Base-by-base conservation (phyloP, 2,113 vertebrate species). In the Dicerorhinus sumatrensis region DNA sequence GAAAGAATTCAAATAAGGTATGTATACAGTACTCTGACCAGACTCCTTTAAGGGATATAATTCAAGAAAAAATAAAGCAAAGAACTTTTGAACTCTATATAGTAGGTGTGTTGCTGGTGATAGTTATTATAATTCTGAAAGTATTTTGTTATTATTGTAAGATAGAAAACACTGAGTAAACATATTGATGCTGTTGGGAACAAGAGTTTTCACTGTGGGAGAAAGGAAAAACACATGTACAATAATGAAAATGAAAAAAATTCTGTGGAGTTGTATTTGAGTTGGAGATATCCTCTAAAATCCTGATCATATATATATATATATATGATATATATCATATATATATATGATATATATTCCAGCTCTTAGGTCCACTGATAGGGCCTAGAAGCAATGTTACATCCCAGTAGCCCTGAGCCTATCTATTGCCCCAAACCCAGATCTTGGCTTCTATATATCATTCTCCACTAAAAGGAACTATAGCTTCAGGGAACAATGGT, bases 1-100 rank as follows among this genome's bases (percentile, higher is more conserved):
- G 20, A 83, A 88, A 93, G 0, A 96, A 76, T 96, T 83, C 85
- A 83, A 54, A 51, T 92, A 69, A 60, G 29, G 39, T 33, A 82
- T 51, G 51, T 51, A 20, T 69, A 29, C 20, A 82, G 33, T 88
- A 33, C 9, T 82, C 31, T 75, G 31, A 60, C 17, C 23, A 25
- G 60, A 58, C 21, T 82, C 25, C 63, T 10, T 29, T 27, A 77
- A 23, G 2, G 36, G 25, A 76, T 93, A 58, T 73, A 82, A 36
- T 58, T 67, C 31, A 72, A 86, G 54, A 79, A 92, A 36, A 81
- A 77, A 70, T 58, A 72, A 95, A 69, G 39, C 42, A 73, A 82
- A 96, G 11, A 70, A n/a, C 73, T 58, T 75, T n/a, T 65, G 48
- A 48, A 89, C 27, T 62, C 20, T 46, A 84, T 33, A 29, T n/a